Conservation (phyloP, 2,888 invertebrate genomes). For the Drosophila rellima region DNA sequence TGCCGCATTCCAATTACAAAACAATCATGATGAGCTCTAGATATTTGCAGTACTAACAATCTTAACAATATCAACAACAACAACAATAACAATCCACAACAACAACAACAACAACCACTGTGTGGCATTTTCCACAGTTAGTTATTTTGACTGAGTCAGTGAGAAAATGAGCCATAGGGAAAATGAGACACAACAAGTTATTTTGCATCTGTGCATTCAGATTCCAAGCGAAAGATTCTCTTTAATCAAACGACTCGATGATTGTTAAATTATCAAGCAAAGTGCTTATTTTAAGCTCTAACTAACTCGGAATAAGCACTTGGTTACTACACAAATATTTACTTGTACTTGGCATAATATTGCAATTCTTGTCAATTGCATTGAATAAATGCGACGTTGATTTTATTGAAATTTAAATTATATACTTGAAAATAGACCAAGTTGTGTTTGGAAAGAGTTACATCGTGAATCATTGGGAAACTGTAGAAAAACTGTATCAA, state of each 20-base stretch:
- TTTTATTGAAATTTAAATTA: no score
- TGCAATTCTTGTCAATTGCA: no score
- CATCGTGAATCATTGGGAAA: no score
- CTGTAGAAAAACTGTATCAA: no score
- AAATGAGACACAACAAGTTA: background rate
- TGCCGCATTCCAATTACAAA: conserved; percentile 78
- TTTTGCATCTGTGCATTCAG: background rate
- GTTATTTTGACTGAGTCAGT: conserved; percentile 22
- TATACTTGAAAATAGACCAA: no score
- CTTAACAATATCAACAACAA: conserved; percentile 1
- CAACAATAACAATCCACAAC: conserved; percentile 1
- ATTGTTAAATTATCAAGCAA: background rate
- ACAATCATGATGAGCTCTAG: conserved; percentile 79
- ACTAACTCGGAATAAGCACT: no score
- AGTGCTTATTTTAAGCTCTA: no score
- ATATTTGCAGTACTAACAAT: conserved; percentile 49
- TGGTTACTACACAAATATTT: no score
- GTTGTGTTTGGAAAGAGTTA: no score
- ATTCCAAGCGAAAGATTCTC: background rate
- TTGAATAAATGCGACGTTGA: no score
- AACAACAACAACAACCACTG: background rate
- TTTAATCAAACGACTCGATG: conserved; percentile 8
- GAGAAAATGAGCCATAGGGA: conserved; percentile 7
- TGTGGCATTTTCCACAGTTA: conserved; percentile 9
- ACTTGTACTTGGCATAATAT: no score